Conservation (phyloP, 2,797 vertebrate species). For the Manis crassicaudata region DNA sequence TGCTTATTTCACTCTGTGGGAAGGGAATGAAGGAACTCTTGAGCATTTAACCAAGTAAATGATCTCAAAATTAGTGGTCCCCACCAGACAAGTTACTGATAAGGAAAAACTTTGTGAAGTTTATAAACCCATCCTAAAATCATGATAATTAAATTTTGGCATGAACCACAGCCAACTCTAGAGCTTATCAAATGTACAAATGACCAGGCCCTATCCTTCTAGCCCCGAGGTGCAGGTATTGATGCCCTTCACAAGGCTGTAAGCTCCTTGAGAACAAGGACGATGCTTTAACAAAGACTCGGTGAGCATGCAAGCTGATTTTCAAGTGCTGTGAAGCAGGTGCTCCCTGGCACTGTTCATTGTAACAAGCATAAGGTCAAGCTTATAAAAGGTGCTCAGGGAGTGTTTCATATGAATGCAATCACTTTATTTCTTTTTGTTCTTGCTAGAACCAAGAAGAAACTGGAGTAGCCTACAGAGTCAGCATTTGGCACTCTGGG, state of each 20-base stretch:
- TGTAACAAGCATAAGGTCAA: not conserved
- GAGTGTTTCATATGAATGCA: not conserved
- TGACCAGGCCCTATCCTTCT: not conserved
- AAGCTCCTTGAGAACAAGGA: not conserved
- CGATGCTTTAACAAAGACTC: not conserved
- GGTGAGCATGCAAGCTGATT: not conserved
- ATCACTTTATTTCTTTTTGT: not conserved
- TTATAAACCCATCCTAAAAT: constrained; percentile 21
- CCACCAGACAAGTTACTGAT: not conserved
- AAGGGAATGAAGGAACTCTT: not conserved
- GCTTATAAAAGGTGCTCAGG: not conserved
- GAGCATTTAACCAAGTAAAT: constrained; percentile 39
- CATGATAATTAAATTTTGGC: not conserved
- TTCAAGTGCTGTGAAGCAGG: not conserved
- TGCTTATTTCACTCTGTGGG: not conserved
- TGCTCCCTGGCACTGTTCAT: not conserved
- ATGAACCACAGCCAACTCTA: not conserved
- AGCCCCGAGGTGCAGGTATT: not conserved
- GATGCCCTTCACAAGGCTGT: not conserved
- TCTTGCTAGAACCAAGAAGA: constrained; percentile 9
- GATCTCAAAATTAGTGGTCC: not conserved
- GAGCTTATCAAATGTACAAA: not conserved
- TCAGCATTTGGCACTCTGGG: not conserved
- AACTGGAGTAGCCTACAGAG: not conserved
- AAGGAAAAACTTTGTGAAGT: constrained; percentile 34